phyloP scores from a whole-genome alignment of 2,797 vertebrate species.

The Sebastolobus altivelis region DNA sequence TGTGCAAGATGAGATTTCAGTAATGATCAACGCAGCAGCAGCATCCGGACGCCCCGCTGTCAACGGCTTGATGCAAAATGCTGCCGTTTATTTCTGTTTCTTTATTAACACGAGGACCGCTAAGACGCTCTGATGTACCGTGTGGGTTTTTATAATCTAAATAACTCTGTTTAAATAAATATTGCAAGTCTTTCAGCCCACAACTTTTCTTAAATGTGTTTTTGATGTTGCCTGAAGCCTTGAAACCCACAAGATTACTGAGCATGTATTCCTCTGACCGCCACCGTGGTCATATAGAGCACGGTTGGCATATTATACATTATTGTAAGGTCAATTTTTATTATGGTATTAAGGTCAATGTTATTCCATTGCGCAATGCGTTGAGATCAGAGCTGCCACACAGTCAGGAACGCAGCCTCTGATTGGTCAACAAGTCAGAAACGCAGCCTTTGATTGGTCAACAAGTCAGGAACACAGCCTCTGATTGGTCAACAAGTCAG shows the following conservation, averaged over 20 bases:
- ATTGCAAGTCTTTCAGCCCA: not conserved
- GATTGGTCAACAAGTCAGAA: no score
- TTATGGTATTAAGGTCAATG: no score
- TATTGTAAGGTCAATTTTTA: no score
- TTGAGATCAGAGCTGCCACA: no score
- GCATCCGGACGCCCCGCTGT: not conserved
- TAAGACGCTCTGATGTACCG: not conserved
- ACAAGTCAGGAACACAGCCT: no score
- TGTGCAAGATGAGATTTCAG: not conserved
- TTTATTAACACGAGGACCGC: not conserved
- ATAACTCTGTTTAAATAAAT: not conserved
- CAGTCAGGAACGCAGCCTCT: no score
- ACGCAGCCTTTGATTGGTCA: no score
- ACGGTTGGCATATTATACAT: no score
- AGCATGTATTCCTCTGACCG: no score
- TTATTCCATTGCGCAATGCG: no score
- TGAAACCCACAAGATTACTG: not conserved
- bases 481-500: no score
- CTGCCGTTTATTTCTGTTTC: not conserved
- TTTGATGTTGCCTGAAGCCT: not conserved
- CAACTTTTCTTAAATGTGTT: not conserved
- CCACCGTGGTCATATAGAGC: no score
- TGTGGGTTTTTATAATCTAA: not conserved
- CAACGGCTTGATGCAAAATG: not conserved
- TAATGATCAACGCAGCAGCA: constrained; percentile 12